phyloP scores from a whole-genome alignment of 1,140 invertebrate genomes.

The Scaptomyza graminum region DNA sequence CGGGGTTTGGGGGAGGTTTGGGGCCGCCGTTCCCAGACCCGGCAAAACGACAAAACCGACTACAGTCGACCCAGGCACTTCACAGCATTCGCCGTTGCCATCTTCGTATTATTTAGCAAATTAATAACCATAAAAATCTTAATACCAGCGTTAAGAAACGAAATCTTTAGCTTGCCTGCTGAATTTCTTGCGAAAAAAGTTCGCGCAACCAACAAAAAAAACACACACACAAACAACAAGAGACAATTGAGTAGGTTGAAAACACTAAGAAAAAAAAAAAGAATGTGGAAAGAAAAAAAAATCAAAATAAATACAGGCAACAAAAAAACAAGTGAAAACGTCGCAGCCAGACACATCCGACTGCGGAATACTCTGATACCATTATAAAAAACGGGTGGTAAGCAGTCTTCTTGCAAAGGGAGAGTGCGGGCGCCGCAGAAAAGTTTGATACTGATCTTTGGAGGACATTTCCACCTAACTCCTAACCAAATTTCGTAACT shows the following conservation, averaged over 20 bases:
- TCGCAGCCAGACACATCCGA: too few species aligned
- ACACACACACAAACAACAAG: constrained; percentile 35
- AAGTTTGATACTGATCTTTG: too few species aligned
- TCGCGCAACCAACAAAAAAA: constrained; percentile 44
- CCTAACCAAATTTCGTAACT: too few species aligned
- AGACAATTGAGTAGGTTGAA: constrained; percentile 54
- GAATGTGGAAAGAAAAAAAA: constrained; percentile 21
- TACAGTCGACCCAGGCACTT: constrained; percentile 26
- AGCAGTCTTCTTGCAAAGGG: too few species aligned
- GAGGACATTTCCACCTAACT: too few species aligned
- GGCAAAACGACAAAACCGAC: constrained; percentile 5
- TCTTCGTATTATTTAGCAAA: constrained; percentile 80
- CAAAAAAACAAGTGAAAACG: not conserved
- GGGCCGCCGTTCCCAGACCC: constrained; percentile 28
- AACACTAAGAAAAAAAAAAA: not conserved
- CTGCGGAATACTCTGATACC: too few species aligned
- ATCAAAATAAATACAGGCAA: constrained; percentile 47
- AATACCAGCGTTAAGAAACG: constrained; percentile 74
- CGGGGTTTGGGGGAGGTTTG: not conserved
- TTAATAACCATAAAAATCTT: constrained; percentile 82
- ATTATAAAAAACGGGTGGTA: too few species aligned
- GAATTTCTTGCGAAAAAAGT: constrained; percentile 79
- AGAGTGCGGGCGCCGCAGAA: too few species aligned
- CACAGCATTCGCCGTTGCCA: constrained; percentile 36
- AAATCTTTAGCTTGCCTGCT: constrained; percentile 78